These are phyloP conservation scores for Pelodiscus sinensis DNA, from an alignment of 2,113 vertebrate genomes.

Conservation along the genomic window DNA sequence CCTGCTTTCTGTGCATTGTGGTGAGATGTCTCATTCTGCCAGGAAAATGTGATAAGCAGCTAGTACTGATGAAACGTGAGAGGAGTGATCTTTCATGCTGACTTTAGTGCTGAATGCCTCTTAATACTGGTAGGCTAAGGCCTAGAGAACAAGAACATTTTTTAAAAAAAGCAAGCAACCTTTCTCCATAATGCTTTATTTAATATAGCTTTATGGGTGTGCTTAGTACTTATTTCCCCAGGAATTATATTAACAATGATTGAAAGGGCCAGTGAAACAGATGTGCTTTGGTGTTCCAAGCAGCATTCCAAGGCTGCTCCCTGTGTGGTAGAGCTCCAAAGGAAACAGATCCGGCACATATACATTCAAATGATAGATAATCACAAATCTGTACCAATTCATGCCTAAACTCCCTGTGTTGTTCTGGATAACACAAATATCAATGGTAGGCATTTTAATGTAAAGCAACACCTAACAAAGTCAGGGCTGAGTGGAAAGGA, in stretches of 20 bases:
- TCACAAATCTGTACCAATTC: not conserved
- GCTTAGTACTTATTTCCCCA: constrained; percentile 27
- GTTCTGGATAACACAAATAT: constrained; percentile 8
- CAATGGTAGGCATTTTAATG: constrained; percentile 30
- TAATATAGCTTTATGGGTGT: not conserved
- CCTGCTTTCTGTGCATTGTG: not conserved
- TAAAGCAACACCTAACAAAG: constrained; percentile 35
- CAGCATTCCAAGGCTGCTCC: constrained; percentile 29
- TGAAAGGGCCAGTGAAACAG: constrained; percentile 12
- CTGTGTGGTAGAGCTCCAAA: not conserved
- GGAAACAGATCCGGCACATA: not conserved
- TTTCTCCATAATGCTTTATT: not conserved
- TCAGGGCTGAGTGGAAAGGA: constrained; percentile 23
- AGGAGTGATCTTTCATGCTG: not conserved
- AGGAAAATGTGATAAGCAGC: not conserved
- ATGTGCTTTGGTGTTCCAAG: constrained; percentile 8
- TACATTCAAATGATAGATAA: not conserved
- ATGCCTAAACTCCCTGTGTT: constrained; percentile 25
- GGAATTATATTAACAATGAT: constrained; percentile 13
- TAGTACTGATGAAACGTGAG: not conserved
- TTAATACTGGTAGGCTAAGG: not conserved
- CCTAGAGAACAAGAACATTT: not conserved
- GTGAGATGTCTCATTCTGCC: not conserved
- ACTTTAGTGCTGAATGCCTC: not conserved
- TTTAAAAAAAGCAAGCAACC: not conserved